A percentile compares a stretch with the other conserved stretches of the same genome.
These are phyloP conservation scores for Drosophila sucinea DNA, from an alignment of 1,140 invertebrate genomes.

Conservation along the genomic window DNA sequence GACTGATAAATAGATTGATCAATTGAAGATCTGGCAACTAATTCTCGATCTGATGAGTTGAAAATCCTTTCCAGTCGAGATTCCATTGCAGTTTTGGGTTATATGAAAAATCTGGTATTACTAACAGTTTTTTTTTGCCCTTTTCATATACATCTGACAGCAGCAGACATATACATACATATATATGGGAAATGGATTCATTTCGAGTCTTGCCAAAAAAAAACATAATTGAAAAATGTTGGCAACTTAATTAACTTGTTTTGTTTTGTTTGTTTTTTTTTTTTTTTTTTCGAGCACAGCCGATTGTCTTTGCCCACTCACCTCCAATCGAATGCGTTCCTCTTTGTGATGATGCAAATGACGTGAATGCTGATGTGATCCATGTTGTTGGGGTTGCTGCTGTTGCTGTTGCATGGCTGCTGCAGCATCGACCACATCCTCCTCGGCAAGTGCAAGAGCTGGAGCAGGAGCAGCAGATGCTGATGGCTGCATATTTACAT, in stretches of 20 bases:
- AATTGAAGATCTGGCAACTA: too few species aligned
- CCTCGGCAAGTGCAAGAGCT: slow-evolving; percentile 34
- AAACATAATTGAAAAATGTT: slow-evolving; percentile 5
- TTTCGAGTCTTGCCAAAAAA: not conserved
- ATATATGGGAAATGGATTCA: too few species aligned
- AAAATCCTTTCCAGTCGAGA: too few species aligned
- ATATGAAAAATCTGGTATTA: too few species aligned
- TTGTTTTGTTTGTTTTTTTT: not conserved
- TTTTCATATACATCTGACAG: too few species aligned
- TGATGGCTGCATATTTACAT: slow-evolving; percentile 65
- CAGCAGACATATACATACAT: too few species aligned
- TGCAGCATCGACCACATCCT: slow-evolving; percentile 66
- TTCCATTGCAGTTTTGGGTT: too few species aligned
- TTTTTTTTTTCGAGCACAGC: not conserved
- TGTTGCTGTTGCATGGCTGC: slow-evolving; percentile 47
- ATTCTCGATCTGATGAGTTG: too few species aligned
- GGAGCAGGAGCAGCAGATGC: slow-evolving; percentile 29
- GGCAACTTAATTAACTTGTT: slow-evolving; percentile 17
- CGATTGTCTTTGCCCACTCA: slow-evolving; percentile 42
- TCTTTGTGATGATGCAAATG: slow-evolving; percentile 75
- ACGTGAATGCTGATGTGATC: slow-evolving; percentile 52
- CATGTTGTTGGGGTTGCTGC: slow-evolving; percentile 45
- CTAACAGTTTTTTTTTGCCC: too few species aligned
- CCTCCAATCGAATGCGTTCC: slow-evolving; percentile 79
- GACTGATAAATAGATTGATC: too few species aligned